Evolutionary conservation across 1,140 invertebrate genomes (phyloP), one percentile per base, ranked within the genome.

Genomic region (Drosophila biarmipes): DNA sequence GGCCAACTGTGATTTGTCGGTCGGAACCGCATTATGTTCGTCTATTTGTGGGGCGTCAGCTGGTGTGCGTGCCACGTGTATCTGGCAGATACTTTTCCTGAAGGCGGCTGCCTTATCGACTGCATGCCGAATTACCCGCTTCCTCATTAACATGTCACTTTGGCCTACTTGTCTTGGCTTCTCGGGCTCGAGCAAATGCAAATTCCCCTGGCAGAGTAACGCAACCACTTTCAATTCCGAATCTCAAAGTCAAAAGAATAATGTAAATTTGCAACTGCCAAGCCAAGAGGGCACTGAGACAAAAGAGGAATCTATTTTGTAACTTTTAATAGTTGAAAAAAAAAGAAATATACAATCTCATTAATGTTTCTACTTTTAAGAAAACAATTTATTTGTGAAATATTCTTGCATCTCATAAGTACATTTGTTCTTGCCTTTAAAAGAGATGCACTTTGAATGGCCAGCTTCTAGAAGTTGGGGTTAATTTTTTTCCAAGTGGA

Each of bases 1-100:
- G 68, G 79, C 85, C 84, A 90, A 89, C 84, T 89, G 84, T 90
- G 84, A 89, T 89, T 89, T 74, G 45, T 52, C 52, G 67, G 62
- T 19, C 57, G 64, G 66, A 14, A 17, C 40, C 40, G 40, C n/a
- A 45, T 81, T 59, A 67, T 75, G 38, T 55, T 63, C 11, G 7
- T 38, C 40, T 38, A 34, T 40, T 40, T 19, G 15, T n/a, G 12
- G 38, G 6, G 69, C 51, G 72, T 84, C 85, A 89, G 77, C 85
- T 87, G 84, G 21, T 42, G 45, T 24, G 66, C 64, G 42, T 78
- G 81, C 63, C 82, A 86, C 78, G 74, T 81, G 82, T 53, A 51
- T 51, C 48, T 85, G 67, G 42, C 48, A 48, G 27, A 38, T 51
- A 53, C 40, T 52, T 59, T 56, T 7, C 48, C 49, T 12, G 29